A percentile compares a stretch with the other conserved stretches of the same genome.
phyloP scores from a whole-genome alignment of 2,797 vertebrate genomes.

The Apogon hyalosoma region DNA sequence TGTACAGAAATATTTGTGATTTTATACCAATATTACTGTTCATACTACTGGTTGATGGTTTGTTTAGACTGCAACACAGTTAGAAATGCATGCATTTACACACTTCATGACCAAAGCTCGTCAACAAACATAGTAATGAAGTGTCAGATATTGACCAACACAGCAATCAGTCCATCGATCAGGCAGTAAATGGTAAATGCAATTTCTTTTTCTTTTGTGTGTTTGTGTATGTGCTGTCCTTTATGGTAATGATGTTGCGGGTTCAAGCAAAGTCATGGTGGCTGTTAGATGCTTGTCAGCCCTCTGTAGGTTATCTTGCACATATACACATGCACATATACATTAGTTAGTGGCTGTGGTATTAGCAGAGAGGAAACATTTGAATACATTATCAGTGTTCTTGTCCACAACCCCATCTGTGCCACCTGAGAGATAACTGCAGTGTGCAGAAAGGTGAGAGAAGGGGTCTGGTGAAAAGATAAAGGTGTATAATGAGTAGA shows the following conservation, averaged over 20 bases:
- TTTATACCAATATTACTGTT: neutral
- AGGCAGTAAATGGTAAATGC: conserved; percentile 47
- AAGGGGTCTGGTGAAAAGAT: conserved; percentile 17
- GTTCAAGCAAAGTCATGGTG: conserved; percentile 33
- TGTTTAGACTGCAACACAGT: conserved; percentile 22
- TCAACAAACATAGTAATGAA: conserved; percentile 54
- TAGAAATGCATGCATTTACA: conserved; percentile 35
- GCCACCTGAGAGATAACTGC: conserved; percentile 30
- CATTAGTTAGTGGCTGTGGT: conserved; percentile 29
- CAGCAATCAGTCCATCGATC: conserved; percentile 57
- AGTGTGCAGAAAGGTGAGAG: conserved; percentile 1
- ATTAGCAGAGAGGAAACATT: conserved; percentile 56
- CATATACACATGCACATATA: conserved; percentile 4
- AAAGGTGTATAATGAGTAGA: conserved; percentile 24
- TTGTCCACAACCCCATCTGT: conserved; percentile 43
- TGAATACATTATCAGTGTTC: conserved; percentile 53
- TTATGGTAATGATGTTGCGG: conserved; percentile 22
- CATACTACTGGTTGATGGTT: conserved; percentile 5
- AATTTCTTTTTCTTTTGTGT: conserved; percentile 37
- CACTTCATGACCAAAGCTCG: conserved; percentile 34
- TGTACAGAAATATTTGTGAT: neutral
- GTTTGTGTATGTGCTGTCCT: conserved; percentile 18
- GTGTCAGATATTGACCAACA: conserved; percentile 63
- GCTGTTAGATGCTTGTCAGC: conserved; percentile 31
- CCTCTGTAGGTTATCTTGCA: conserved; percentile 36